These are phyloP conservation scores for Leptoteleia sp. DNA, from an alignment of 1,140 invertebrate genomes.

Conservation along the genomic window DNA sequence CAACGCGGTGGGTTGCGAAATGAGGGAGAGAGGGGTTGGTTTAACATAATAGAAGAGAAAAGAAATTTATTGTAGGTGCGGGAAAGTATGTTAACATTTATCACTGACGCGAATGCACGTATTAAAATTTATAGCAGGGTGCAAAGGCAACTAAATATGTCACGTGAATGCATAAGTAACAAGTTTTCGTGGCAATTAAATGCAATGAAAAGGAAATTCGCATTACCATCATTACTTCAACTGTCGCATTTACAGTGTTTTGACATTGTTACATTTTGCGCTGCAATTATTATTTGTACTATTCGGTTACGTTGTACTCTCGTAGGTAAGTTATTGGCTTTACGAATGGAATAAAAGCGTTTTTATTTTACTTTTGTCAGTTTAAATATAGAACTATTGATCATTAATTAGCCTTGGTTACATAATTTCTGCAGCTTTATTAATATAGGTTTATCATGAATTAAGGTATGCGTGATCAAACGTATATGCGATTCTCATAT, in stretches of 20 bases:
- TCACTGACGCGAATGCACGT: constrained; percentile 20
- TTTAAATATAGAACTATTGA: too few relatives aligned
- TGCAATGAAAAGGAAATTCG: constrained; percentile 23
- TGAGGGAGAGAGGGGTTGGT: too few relatives aligned
- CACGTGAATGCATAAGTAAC: constrained; percentile 33
- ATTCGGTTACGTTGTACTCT: too few relatives aligned
- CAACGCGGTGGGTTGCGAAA: too few relatives aligned
- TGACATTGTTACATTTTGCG: not conserved
- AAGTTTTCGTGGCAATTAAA: constrained; percentile 18
- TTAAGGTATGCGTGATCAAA: too few relatives aligned
- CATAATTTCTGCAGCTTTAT: too few relatives aligned
- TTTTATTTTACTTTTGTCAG: too few relatives aligned
- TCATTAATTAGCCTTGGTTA: too few relatives aligned
- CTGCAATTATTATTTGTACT: not conserved
- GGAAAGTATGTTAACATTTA: constrained; percentile 33
- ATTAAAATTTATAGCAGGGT: constrained; percentile 23
- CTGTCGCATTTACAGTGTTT: not conserved
- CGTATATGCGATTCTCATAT: too few relatives aligned
- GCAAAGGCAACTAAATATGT: constrained; percentile 31
- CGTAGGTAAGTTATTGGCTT: too few relatives aligned
- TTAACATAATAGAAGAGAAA: constrained; percentile 17
- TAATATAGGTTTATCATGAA: too few relatives aligned
- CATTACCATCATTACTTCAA: constrained; percentile 11
- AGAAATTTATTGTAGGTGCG: constrained; percentile 25
- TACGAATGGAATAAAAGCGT: too few relatives aligned